A percentile compares a stretch with the other conserved stretches of the same genome.
Evolutionary conservation across 92 coral and sea anemone genomes (phyloP).

Genomic region (Blastomussa wellsi): DNA sequence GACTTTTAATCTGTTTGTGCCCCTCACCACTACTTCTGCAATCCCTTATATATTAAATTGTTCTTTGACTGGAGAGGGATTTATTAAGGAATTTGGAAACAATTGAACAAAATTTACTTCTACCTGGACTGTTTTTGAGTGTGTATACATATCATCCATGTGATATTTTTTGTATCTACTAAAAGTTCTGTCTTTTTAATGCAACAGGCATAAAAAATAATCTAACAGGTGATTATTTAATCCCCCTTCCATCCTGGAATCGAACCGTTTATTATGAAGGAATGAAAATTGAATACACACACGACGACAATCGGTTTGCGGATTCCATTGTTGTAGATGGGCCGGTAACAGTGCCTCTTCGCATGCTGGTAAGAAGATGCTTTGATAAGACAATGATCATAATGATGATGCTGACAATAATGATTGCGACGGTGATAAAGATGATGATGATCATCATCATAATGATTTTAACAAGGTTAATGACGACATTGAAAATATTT

Average conservation of each 20-base stretch:
- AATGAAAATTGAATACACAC: conserved; percentile 46
- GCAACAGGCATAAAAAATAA: neutral
- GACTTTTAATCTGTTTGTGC: too few species aligned
- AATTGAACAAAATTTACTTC: too few species aligned
- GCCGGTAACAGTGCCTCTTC: conserved; percentile 32
- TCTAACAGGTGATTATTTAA: conserved; percentile 32
- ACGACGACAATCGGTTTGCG: conserved; percentile 20
- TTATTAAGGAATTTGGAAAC: too few species aligned
- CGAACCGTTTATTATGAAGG: conserved; percentile 50
- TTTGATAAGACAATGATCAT: neutral
- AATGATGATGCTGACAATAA: neutral
- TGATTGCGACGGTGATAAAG: neutral
- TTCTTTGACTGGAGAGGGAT: too few species aligned
- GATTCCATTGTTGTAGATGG: conserved; percentile 60
- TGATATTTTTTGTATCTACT: neutral
- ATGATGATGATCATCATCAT: neutral
- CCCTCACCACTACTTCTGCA: too few species aligned
- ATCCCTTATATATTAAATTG: too few species aligned
- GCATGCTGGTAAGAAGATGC: conserved; percentile 23
- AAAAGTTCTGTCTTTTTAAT: neutral
- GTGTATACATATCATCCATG: neutral
- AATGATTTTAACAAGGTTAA: too few species aligned
- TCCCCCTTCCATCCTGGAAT: conserved; percentile 44
- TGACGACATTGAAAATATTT: too few species aligned
- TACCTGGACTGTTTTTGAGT: too few species aligned